Percentiles rank a stretch among this genome's conserved stretches.
Conservation (phyloP, 2,797 vertebrate species). For the Picus viridis region DNA sequence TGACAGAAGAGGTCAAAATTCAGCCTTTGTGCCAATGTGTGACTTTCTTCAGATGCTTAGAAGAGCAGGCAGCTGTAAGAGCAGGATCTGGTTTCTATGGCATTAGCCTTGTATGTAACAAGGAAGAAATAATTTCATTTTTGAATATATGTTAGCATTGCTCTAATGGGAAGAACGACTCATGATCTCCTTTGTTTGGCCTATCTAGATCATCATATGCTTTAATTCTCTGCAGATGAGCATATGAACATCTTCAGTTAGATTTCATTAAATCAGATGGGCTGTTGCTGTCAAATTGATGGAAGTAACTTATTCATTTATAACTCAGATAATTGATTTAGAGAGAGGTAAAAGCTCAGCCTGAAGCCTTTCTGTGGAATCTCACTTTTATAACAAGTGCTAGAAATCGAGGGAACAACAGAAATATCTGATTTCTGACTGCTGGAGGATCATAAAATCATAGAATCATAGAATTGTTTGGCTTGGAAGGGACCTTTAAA, state of each 20-base stretch:
- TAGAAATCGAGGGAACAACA: not conserved
- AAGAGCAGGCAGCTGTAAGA: constrained; percentile 7
- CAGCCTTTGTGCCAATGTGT: not conserved
- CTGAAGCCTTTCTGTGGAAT: constrained; percentile 15
- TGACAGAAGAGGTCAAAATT: constrained; percentile 2
- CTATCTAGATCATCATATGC: constrained; percentile 39
- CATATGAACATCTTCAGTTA: constrained; percentile 47
- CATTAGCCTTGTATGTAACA: constrained; percentile 1
- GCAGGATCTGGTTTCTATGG: constrained; percentile 36
- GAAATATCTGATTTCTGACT: not conserved
- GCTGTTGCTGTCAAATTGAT: constrained; percentile 62
- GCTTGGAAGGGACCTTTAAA: too few species aligned
- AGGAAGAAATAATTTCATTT: constrained; percentile 1
- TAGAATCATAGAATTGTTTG: too few species aligned
- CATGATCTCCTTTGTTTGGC: constrained; percentile 60
- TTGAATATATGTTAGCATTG: constrained; percentile 13
- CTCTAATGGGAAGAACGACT: constrained; percentile 50
- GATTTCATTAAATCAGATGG: constrained; percentile 62
- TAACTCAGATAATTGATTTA: constrained; percentile 67
- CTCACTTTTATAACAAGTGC: not conserved
- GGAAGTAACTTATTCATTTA: constrained; percentile 59
- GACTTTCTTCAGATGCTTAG: constrained; percentile 10
- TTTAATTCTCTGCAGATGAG: constrained; percentile 46
- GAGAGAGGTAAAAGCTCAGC: constrained; percentile 24
- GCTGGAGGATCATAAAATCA: not conserved